Evolutionary conservation across 2,113 vertebrate genomes (phyloP).

Genomic region (Thryonomys swinderianus): DNA sequence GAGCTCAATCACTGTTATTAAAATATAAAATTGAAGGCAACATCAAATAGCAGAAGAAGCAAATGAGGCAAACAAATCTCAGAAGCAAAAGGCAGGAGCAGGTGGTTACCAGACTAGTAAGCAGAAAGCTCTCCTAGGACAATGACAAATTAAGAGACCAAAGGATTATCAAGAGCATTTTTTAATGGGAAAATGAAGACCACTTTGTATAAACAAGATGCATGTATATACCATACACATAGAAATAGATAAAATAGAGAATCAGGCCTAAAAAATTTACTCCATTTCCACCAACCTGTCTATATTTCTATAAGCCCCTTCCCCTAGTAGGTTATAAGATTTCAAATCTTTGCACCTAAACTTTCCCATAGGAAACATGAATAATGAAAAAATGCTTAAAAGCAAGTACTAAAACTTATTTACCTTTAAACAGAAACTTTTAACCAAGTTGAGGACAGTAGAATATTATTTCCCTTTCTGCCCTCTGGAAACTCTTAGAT

Average conservation of each 20-base stretch:
- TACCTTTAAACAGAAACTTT: not conserved
- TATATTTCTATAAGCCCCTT: not conserved
- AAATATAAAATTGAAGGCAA: too few species aligned
- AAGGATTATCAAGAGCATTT: not conserved
- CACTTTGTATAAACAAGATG: not conserved
- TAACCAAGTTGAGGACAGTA: not conserved
- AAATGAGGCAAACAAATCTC: not conserved
- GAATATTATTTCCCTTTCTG: conserved; percentile 9
- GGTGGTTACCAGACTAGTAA: not conserved
- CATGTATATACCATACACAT: not conserved
- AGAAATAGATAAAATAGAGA: not conserved
- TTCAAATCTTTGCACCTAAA: not conserved
- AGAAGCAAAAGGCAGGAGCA: not conserved
- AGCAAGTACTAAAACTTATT: not conserved
- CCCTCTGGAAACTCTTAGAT: not conserved
- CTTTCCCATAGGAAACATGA: not conserved
- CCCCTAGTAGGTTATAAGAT: not conserved
- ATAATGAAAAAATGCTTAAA: not conserved
- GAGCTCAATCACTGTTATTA: too few species aligned
- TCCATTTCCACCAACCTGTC: not conserved
- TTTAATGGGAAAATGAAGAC: not conserved
- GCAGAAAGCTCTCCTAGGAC: not conserved
- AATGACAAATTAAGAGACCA: not conserved
- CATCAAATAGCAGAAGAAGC: not conserved
- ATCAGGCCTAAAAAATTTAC: not conserved